phyloP scores from a whole-genome alignment of 2,113 vertebrate species.

The Elgaria multicarinata region DNA sequence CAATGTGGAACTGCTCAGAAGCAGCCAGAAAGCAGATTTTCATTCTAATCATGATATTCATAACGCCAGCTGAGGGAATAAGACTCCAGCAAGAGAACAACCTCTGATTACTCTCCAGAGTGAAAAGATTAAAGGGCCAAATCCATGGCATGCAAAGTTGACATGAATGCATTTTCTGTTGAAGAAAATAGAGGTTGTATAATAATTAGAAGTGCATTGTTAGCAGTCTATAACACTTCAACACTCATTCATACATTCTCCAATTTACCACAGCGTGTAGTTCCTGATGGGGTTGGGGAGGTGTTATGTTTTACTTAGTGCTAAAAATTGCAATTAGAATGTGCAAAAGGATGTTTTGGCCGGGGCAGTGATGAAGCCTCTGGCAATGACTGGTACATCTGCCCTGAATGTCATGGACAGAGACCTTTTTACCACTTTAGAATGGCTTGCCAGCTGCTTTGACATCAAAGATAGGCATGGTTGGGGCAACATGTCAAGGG shows the following conservation, averaged over 20 bases:
- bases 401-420: background rate
- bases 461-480: too few relatives aligned
- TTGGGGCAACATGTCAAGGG: too few relatives aligned
- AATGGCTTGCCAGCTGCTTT: too few relatives aligned
- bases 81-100: constrained; percentile 30
- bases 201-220: constrained; percentile 37
- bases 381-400: background rate
- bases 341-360: background rate
- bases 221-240: background rate
- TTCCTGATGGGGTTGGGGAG: background rate
- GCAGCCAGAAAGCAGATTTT: constrained; percentile 40
- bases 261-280: background rate
- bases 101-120: constrained; percentile 35
- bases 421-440: background rate
- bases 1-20: constrained; percentile 17
- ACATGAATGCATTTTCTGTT: constrained; percentile 10
- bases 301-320: background rate
- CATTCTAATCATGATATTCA: constrained; percentile 43
- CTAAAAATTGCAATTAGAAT: background rate
- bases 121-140: constrained; percentile 50
- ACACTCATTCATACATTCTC: background rate
- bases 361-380: background rate
- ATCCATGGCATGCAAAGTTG: constrained; percentile 28
- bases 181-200: constrained; percentile 13
- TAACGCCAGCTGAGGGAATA: constrained; percentile 42